phyloP scores from a whole-genome alignment of 2,797 vertebrate genomes.

The Aeoliscus strigatus region DNA sequence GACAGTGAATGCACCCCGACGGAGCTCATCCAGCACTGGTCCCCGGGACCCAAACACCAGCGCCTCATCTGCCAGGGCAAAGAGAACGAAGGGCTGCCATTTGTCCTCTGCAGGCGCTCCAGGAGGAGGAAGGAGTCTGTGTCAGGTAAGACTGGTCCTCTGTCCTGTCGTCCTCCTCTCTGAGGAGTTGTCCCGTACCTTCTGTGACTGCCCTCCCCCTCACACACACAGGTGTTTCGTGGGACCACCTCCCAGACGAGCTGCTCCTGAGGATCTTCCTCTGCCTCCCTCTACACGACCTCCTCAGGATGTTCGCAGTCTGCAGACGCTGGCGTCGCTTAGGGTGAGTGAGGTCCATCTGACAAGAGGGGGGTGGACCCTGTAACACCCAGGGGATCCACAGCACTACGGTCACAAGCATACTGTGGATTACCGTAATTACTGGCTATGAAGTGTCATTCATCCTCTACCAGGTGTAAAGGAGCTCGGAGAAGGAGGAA shows the following conservation, averaged over 20 bases:
- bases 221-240: slow-evolving; percentile 71
- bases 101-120: slow-evolving; percentile 76
- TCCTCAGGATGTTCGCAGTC: slow-evolving; percentile 75
- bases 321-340: slow-evolving; percentile 86
- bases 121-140: slow-evolving; percentile 63
- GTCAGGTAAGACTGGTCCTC: slow-evolving; percentile 35
- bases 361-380: too few species aligned
- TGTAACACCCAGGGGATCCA: too few species aligned
- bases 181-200: background rate
- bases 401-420: too few species aligned
- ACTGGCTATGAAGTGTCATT: too few species aligned
- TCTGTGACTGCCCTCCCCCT: background rate
- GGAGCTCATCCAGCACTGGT: slow-evolving; percentile 74
- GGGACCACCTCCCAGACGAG: slow-evolving; percentile 89
- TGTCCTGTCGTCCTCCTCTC: fast-evolving
- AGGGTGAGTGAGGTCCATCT: too few species aligned
- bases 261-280: slow-evolving; percentile 82
- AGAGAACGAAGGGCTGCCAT: slow-evolving; percentile 72
- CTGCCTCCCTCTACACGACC: slow-evolving; percentile 79
- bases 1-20: slow-evolving; percentile 80
- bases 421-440: too few species aligned
- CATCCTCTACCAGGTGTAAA: too few species aligned
- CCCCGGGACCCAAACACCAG: slow-evolving; percentile 73
- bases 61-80: slow-evolving; percentile 63
- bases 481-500: too few species aligned